A percentile compares a stretch with the other conserved stretches of the same genome.
These are phyloP conservation scores for Melanargia galathea DNA, from an alignment of 2,888 invertebrate genomes.

Conservation along the genomic window DNA sequence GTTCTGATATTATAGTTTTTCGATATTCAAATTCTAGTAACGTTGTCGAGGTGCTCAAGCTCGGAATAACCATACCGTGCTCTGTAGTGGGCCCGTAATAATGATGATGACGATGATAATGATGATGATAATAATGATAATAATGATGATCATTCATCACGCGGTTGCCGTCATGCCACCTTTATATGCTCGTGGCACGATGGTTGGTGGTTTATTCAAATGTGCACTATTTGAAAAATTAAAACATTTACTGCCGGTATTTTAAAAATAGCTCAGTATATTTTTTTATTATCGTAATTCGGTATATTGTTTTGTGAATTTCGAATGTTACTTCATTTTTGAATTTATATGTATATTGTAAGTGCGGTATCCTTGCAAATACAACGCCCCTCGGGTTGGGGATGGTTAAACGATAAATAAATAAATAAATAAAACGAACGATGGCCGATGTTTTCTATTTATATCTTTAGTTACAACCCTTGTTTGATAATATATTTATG, in stretches of 20 bases:
- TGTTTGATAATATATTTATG: conserved; percentile 42
- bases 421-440: conserved; percentile 50
- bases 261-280: conserved; percentile 12
- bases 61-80: too few species aligned
- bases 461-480: conserved; percentile 35
- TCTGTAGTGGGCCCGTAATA: too few species aligned
- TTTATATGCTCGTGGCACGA: too few species aligned
- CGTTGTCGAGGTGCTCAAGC: too few species aligned
- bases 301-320: conserved; percentile 63
- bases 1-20: too few species aligned
- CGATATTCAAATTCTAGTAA: too few species aligned
- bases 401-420: conserved; percentile 77
- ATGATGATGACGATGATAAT: too few species aligned
- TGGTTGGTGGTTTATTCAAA: too few species aligned
- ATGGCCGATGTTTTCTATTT: conserved; percentile 44
- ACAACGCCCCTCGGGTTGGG: conserved; percentile 65
- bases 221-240: not conserved
- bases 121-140: too few species aligned
- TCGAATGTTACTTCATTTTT: conserved; percentile 74
- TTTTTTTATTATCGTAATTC: conserved; percentile 47
- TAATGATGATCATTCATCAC: too few species aligned
- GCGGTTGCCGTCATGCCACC: too few species aligned
- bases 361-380: conserved; percentile 69
- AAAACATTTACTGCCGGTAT: not conserved
- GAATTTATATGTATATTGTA: conserved; percentile 76